These are phyloP conservation scores for Schizopygopsis pylzovi DNA, from an alignment of 2,797 vertebrate species.

Conservation along the genomic window DNA sequence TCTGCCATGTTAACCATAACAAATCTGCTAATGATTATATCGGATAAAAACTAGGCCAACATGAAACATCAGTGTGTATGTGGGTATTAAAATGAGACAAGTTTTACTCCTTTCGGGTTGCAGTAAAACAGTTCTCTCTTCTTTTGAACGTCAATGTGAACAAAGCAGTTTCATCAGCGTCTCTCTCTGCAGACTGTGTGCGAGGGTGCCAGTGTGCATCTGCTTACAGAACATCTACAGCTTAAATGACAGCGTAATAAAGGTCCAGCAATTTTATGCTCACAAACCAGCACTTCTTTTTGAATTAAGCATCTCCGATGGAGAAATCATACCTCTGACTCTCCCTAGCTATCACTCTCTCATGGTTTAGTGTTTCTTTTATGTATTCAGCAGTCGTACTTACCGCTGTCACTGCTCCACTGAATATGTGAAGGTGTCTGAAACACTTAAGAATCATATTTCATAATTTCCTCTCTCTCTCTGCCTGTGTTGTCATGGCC, in stretches of 20 bases:
- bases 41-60: constrained; percentile 9
- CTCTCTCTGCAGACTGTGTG: constrained; percentile 5
- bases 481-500: neutral
- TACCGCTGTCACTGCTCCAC: constrained; percentile 19
- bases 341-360: neutral
- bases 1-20: constrained; percentile 14
- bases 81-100: neutral
- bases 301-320: constrained; percentile 1
- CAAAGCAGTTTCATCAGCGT: neutral
- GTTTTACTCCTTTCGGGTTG: constrained; percentile 10
- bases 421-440: constrained; percentile 38
- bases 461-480: constrained; percentile 22
- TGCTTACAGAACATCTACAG: neutral
- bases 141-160: neutral
- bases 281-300: neutral
- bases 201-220: neutral
- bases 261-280: constrained; percentile 7
- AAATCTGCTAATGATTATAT: neutral
- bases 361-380: constrained; percentile 6
- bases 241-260: constrained; percentile 14
- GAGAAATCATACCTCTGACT: constrained; percentile 14
- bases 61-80: neutral
- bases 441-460: constrained; percentile 18
- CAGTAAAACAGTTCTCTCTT: neutral
- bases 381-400: constrained; percentile 6